Percentiles rank a stretch among this genome's conserved stretches.
Conservation (phyloP, 1,140 invertebrate species). For the Periplaneta americana region DNA sequence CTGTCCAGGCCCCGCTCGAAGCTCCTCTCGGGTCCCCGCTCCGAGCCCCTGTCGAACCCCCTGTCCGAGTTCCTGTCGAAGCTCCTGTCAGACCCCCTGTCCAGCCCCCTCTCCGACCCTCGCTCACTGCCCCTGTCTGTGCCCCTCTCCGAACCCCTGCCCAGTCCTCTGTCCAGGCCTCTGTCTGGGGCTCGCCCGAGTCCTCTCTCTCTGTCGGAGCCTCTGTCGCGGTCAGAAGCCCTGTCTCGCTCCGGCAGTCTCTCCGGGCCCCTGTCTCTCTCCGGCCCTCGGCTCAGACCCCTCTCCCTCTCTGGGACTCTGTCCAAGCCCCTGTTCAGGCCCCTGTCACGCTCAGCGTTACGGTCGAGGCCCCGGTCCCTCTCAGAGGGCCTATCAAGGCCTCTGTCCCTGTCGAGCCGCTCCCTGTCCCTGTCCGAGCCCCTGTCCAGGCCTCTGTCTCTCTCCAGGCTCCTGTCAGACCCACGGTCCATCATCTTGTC, state of each 20-base stretch:
- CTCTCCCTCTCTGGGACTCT: constrained; percentile 7
- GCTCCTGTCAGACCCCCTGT: constrained; percentile 32
- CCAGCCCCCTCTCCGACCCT: constrained; percentile 35
- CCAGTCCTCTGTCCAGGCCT: constrained; percentile 13
- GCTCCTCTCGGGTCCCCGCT: neutral
- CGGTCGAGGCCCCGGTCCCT: constrained; percentile 9
- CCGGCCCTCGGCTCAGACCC: neutral
- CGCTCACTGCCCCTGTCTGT: constrained; percentile 24
- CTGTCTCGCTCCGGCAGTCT: neutral
- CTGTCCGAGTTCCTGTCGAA: constrained; percentile 9
- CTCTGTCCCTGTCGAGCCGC: neutral
- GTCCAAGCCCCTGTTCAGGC: neutral
- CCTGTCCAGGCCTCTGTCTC: constrained; percentile 5
- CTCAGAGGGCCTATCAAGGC: neutral
- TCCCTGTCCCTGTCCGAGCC: neutral
- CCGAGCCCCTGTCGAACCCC: neutral
- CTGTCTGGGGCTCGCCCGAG: neutral
- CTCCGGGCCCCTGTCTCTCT: constrained; percentile 6
- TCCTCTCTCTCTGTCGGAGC: neutral
- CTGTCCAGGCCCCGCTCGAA: neutral
- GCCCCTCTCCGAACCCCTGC: constrained; percentile 27
- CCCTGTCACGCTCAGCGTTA: neutral
- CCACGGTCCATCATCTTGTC: neutral
- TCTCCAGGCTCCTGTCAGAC: constrained; percentile 3
- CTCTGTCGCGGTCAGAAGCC: neutral